These are phyloP conservation scores for Turritopsis dohrnii DNA, from an alignment of 30 jellyfish, hydroid and myxozoan species.

Conservation along the genomic window DNA sequence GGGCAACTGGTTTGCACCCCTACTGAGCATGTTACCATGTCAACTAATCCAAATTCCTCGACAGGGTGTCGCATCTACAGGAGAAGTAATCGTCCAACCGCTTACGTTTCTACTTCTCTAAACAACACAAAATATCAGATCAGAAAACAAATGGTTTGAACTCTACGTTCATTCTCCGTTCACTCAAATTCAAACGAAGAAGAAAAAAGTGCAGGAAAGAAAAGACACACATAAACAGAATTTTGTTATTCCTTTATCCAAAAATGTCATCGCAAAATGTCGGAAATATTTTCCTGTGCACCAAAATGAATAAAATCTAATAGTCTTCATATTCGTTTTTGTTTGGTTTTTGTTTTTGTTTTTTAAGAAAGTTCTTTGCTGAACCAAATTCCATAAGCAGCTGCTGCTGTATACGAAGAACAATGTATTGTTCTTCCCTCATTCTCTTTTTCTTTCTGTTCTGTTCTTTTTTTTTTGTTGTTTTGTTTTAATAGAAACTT, in stretches of 20 bases:
- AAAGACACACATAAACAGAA: too few relatives aligned
- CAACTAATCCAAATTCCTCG: background rate
- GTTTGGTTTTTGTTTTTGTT: background rate
- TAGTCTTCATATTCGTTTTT: background rate
- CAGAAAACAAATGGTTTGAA: too few relatives aligned
- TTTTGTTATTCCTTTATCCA: too few relatives aligned
- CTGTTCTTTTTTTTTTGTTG: background rate
- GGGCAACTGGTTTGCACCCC: conserved; percentile 80
- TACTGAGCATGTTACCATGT: conserved; percentile 48
- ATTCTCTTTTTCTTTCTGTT: background rate
- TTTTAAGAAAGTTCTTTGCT: background rate
- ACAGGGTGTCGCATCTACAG: conserved; percentile 13
- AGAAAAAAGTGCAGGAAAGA: too few relatives aligned
- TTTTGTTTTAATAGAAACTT: background rate
- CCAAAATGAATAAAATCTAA: background rate
- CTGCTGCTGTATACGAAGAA: background rate
- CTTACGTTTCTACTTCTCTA: background rate
- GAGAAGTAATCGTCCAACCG: background rate
- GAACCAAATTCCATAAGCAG: background rate
- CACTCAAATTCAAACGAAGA: background rate
- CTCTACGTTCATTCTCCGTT: too few relatives aligned
- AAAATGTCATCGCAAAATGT: background rate
- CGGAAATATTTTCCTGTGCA: background rate
- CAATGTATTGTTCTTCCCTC: conserved; percentile 4
- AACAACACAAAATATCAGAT: background rate